Conservation (phyloP, 2,888 invertebrate genomes). For the Agrotis ipsilon region DNA sequence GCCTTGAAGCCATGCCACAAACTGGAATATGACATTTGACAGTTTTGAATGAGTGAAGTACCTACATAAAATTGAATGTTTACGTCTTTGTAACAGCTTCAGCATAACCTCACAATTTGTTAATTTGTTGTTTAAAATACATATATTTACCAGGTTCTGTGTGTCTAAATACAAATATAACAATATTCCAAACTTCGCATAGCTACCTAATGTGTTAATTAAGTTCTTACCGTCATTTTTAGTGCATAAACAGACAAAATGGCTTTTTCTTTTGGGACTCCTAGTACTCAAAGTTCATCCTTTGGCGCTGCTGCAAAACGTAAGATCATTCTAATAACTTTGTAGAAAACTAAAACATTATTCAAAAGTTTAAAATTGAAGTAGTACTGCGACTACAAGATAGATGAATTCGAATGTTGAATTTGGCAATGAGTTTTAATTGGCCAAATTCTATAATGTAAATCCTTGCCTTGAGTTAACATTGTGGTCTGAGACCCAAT, state of each 20-base stretch:
- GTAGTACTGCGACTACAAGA: neutral
- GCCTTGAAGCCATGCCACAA: no score
- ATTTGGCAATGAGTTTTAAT: neutral
- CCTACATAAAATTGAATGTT: constrained; percentile 11
- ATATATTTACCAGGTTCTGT: neutral
- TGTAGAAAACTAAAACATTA: neutral
- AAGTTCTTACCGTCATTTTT: constrained; percentile 1
- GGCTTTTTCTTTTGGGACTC: constrained; percentile 86
- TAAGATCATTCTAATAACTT: constrained; percentile 75
- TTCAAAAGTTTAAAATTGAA: neutral
- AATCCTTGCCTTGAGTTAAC: no score
- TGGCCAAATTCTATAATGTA: no score
- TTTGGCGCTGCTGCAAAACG: constrained; percentile 91
- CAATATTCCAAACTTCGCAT: neutral
- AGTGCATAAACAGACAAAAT: constrained; percentile 62
- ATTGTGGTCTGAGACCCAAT: no score
- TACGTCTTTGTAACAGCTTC: constrained; percentile 3
- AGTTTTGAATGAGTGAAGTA: neutral
- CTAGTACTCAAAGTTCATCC: constrained; percentile 79
- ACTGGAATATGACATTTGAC: constrained; percentile 1
- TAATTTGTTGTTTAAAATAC: constrained; percentile 29
- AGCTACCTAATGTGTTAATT: constrained; percentile 25
- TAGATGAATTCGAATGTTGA: neutral
- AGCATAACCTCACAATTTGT: constrained; percentile 29
- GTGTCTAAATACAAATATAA: neutral